Base-by-base conservation (phyloP, 1,140 invertebrate species). In the Papilio polyxenes region DNA sequence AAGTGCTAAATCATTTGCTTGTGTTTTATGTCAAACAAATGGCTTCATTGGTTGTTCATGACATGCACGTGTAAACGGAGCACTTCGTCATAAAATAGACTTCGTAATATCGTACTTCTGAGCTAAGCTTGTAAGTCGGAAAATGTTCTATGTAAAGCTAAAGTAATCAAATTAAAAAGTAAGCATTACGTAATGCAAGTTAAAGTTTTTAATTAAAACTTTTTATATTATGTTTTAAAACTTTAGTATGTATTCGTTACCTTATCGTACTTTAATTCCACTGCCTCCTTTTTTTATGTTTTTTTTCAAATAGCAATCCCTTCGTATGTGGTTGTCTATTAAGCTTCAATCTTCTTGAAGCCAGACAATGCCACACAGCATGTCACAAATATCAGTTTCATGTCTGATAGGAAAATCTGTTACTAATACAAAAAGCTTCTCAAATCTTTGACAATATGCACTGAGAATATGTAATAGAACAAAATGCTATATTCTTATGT, bases 1-100 rank as follows among this genome's bases (percentile, higher is more conserved):
- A 79, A 79, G 76, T 79, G 76, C 76, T 79, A 79, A 79, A 79
- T 79, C 76, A 79, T 79, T 79, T 59, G 76, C 76, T 79, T 79
- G 65, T 23, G 53, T 78, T 79, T 79, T 79, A 79, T 79, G 51
- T 79, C 76, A 79, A 79, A 79, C 76, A 79, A 79, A 79, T 79
- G 76, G 53, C 51, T 79, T 79, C 76, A 79, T 79, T 79, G 76
- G 53, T 37, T 37, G 51, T n/a, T 79, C 76, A 59, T 62, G 76
- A 79, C 51, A 79, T 79, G 56, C 76, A 79, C 76, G 76, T 79
- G 76, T 31, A 15, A n/a, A 74, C 72, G 62, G 15, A 56, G 13
- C 20, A 37, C 65, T 72, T 72, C 65, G 65, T 72, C 40, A 49
- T 75, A 75, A 9, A 75, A 69, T 69, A 69, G 20, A 69, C 65